Evolutionary conservation across 2,888 invertebrate species (phyloP).

Genomic region (Tholera decimalis): DNA sequence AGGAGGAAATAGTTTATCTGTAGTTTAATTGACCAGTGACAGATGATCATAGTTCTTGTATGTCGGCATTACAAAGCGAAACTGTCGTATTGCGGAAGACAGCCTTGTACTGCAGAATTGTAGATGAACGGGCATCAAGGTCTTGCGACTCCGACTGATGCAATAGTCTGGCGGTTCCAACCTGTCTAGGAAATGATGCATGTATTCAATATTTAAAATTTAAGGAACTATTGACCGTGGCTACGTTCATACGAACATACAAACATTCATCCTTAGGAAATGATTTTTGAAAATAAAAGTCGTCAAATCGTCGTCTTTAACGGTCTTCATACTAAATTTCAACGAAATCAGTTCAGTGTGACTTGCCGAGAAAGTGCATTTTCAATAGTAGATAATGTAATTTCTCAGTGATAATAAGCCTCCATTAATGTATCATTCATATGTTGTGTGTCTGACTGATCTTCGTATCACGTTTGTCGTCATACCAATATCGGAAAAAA

Average conservation of each 20-base stretch:
- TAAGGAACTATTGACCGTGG: too few relatives aligned
- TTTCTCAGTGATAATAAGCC: neutral
- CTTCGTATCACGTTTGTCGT: neutral
- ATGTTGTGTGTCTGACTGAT: neutral
- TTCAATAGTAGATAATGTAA: neutral
- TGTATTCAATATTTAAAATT: too few relatives aligned
- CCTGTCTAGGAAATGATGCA: constrained; percentile 12
- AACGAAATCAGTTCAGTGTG: too few relatives aligned
- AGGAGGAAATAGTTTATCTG: constrained; percentile 57
- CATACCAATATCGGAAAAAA: neutral
- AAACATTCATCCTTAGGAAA: too few relatives aligned
- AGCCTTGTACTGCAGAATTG: constrained; percentile 7
- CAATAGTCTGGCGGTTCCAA: constrained; percentile 7
- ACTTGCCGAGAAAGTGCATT: too few relatives aligned
- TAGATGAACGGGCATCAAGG: constrained; percentile 33
- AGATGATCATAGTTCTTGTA: constrained; percentile 34
- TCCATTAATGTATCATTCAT: neutral
- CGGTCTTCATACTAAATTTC: too few relatives aligned
- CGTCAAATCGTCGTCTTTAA: too few relatives aligned
- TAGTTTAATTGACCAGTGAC: constrained; percentile 51
- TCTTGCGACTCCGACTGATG: constrained; percentile 15
- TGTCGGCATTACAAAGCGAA: constrained; percentile 47
- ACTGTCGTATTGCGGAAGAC: constrained; percentile 51
- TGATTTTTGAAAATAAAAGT: too few relatives aligned
- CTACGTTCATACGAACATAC: too few relatives aligned